A percentile compares a stretch with the other conserved stretches of the same genome.
Evolutionary conservation across 2,797 vertebrate species (phyloP).

Genomic region (Hafferia zeledoni): DNA sequence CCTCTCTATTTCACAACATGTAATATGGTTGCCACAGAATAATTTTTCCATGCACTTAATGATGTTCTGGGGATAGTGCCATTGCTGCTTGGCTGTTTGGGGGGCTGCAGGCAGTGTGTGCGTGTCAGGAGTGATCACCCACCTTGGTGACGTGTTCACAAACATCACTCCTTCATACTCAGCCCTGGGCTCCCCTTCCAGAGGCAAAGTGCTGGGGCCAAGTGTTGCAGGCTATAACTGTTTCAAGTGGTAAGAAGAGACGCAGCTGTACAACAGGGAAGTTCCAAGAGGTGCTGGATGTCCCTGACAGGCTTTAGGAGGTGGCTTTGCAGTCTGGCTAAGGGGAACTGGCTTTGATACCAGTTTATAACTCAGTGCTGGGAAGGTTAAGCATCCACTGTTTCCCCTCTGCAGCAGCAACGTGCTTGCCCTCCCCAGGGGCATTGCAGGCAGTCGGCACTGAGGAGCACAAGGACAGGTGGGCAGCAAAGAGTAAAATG

Average conservation of each 20-base stretch:
- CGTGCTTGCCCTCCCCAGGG: not conserved
- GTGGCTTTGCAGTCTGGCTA: not conserved
- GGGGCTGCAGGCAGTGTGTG: not conserved
- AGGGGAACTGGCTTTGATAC: not conserved
- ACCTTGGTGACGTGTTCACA: not conserved
- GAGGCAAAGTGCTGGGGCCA: not conserved
- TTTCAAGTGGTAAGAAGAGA: not conserved
- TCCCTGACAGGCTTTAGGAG: not conserved
- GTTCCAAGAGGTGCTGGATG: not conserved
- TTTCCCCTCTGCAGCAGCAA: accelerated
- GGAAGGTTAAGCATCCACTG: not conserved
- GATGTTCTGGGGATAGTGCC: accelerated
- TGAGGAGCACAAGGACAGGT: accelerated
- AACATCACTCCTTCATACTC: not conserved
- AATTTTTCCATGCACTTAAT: not conserved
- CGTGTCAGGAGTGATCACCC: accelerated
- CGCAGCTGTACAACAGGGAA: not conserved
- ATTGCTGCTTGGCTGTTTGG: not conserved
- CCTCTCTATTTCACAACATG: not conserved
- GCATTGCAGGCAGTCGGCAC: accelerated
- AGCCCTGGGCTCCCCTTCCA: not conserved
- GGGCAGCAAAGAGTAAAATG: not conserved
- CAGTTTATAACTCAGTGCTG: accelerated
- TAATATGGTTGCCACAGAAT: not conserved
- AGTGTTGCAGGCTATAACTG: not conserved